Conservation (phyloP, 2,888 invertebrate species). For the Coenonympha glycerion region DNA sequence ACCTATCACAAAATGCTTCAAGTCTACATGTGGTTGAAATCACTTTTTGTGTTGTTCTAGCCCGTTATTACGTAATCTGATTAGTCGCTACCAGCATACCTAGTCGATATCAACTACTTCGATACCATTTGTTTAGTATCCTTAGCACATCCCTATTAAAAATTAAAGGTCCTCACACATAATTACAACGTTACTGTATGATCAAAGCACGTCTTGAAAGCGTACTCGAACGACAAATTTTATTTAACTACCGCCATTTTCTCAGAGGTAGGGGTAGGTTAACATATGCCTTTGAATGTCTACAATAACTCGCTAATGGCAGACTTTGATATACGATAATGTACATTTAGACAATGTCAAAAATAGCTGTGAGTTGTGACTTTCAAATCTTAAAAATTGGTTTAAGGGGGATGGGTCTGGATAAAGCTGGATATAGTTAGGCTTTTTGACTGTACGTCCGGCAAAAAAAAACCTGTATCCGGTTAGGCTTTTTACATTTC, state of each 20-base stretch:
- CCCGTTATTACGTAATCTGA: no score
- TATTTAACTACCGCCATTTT: constrained; percentile 13
- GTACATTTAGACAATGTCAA: neutral
- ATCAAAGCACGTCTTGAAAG: constrained; percentile 14
- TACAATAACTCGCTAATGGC: constrained; percentile 9
- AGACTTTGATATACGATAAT: constrained; percentile 7
- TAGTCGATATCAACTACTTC: neutral
- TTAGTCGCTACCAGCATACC: neutral
- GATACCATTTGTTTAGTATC: neutral
- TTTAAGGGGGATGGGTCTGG: no score
- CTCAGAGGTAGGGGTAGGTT: no score
- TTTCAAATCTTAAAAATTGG: no score
- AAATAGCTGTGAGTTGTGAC: no score
- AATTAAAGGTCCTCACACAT: constrained; percentile 6
- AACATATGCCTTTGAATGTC: neutral
- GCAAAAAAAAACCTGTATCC: no score
- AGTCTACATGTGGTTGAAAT: no score
- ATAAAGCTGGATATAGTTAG: no score
- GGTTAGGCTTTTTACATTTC: no score
- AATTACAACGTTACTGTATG: constrained; percentile 8
- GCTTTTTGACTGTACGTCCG: no score
- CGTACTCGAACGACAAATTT: constrained; percentile 12
- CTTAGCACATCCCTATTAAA: neutral
- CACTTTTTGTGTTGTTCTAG: no score
- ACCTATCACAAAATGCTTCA: no score